Evolutionary conservation across 23 tunicate species (phyloP).

Genomic region (Styela plicata): DNA sequence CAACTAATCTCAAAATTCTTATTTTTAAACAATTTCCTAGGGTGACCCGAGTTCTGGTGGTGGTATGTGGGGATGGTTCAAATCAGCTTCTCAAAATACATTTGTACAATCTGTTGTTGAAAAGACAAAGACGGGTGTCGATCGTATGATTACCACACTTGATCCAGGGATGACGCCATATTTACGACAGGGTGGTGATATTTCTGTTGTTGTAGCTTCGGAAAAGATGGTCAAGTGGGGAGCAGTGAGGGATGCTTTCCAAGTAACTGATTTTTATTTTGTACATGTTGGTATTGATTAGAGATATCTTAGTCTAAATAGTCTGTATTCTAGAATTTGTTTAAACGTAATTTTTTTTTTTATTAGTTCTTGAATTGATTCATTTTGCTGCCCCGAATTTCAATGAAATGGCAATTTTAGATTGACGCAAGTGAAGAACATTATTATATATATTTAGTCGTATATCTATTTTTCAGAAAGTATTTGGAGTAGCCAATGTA

Average conservation of each 20-base stretch:
- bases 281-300: too few relatives aligned
- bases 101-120: slow-evolving; percentile 82
- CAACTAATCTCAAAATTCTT: too few relatives aligned
- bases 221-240: slow-evolving; percentile 89
- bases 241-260: slow-evolving; percentile 90
- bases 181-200: slow-evolving; percentile 67
- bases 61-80: slow-evolving; percentile 79
- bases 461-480: too few relatives aligned
- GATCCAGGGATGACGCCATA: slow-evolving; percentile 94
- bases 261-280: slow-evolving; percentile 12
- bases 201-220: slow-evolving; percentile 68
- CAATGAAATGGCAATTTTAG: too few relatives aligned
- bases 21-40: too few relatives aligned
- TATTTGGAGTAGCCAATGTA: slow-evolving; percentile 74
- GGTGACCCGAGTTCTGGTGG: neutral
- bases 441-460: too few relatives aligned
- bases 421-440: too few relatives aligned
- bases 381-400: too few relatives aligned
- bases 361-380: too few relatives aligned
- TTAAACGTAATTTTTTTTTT: neutral
- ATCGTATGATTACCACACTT: slow-evolving; percentile 74
- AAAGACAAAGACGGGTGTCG: slow-evolving; percentile 82
- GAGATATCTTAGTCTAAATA: too few relatives aligned
- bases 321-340: neutral
- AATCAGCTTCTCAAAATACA: slow-evolving; percentile 84